Evolutionary conservation across 2,797 vertebrate genomes (phyloP).

Genomic region (Myotis findleyi): DNA sequence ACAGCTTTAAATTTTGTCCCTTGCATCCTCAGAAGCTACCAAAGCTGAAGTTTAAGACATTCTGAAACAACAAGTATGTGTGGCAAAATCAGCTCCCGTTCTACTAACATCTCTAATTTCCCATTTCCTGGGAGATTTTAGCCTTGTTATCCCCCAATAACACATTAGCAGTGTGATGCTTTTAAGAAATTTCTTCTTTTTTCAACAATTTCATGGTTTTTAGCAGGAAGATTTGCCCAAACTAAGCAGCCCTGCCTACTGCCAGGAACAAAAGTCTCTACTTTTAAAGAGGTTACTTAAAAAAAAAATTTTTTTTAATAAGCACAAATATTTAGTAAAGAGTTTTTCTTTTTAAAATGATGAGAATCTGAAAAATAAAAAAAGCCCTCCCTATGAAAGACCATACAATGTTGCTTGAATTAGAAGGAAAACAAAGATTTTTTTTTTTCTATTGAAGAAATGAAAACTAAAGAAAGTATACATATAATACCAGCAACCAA

Average conservation of each 20-base stretch:
- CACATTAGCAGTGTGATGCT: not conserved
- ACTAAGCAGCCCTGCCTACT: not conserved
- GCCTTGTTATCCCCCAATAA: not conserved
- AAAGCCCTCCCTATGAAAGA: not conserved
- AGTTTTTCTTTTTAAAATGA: slow-evolving; percentile 30
- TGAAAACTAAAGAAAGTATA: not conserved
- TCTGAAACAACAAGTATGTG: not conserved
- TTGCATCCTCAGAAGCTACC: not conserved
- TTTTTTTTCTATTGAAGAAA: not conserved
- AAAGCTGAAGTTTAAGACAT: not conserved
- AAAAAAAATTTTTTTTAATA: not conserved
- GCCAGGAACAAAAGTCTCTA: not conserved
- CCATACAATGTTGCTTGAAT: not conserved
- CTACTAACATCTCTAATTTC: not conserved
- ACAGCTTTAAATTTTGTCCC: not conserved
- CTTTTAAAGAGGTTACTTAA: not conserved
- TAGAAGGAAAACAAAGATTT: not conserved
- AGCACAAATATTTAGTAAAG: slow-evolving; percentile 31
- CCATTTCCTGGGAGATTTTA: not conserved
- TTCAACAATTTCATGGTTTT: slow-evolving; percentile 4
- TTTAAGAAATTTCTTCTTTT: slow-evolving; percentile 8
- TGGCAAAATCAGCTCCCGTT: not conserved
- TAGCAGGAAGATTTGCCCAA: not conserved
- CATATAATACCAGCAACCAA: not conserved
- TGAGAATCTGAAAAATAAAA: not conserved